Evolutionary conservation across 2,797 vertebrate species (phyloP), one percentile per base, ranked within the genome.

Genomic region (Pseudomugil gertrudae): DNA sequence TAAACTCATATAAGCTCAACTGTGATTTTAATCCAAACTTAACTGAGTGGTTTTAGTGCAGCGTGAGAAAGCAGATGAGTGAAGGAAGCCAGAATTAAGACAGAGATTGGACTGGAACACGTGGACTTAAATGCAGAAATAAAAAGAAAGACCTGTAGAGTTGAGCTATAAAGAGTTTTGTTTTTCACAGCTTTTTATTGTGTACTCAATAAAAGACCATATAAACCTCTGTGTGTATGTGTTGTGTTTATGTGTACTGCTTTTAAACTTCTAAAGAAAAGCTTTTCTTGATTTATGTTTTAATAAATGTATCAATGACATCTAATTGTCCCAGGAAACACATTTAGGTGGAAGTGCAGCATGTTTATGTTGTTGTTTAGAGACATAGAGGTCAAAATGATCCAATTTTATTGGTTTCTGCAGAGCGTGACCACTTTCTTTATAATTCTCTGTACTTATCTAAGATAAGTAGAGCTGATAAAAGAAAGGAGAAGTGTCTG

Each of bases 401-500:
- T 59, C 19, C 59, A 63, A 51, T 58, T 60, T 61, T 65, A 50
- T 62, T 67, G 15, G 43, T 66, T 63, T 80, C 38, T 66, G 36
- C 36, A 55, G 63, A 38, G 52, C 32, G 9, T 19, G 19, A 61
- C 67, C 72, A 60, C 63, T 71, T 35, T 48, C 52, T 59, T 62
- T 66, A 55, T 65, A 51, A 57, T 38, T 40, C 54, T 72, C 53
- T 52, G 54, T 75, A 57, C 77, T 83, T 56, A 52, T 59, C 58
- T 35, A 19, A 30, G 59, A 59, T 47, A 52, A 57, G 26, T 67
- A 40, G 45, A 63, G 71, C 66, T 64, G 58, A 33, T 43, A 47
- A 53, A 54, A 56, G 38, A 51, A 26, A 27, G 14, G 43, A 68
- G 55, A 69, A 52, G 48, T 13, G 56, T 45, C 51, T 66, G 64